These are phyloP conservation scores for Amphipyra tragopoginis DNA, from an alignment of 2,888 invertebrate species.

Conservation along the genomic window DNA sequence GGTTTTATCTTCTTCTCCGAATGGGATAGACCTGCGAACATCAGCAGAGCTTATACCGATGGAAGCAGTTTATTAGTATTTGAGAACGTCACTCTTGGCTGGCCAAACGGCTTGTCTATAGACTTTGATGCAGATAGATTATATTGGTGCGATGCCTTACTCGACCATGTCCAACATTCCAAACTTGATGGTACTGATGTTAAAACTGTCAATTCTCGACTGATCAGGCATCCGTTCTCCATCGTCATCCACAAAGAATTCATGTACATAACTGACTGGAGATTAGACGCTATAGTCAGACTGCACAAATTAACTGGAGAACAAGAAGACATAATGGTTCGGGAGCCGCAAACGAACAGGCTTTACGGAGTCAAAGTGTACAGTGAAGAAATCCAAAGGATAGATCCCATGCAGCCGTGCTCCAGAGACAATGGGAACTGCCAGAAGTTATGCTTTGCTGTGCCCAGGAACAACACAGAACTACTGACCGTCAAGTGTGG, in stretches of 20 bases:
- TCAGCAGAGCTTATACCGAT: conserved; percentile 97
- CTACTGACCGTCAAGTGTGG: conserved; percentile 93
- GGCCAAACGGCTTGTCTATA: conserved; percentile 99
- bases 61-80: conserved; percentile 96
- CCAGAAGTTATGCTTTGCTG: conserved; percentile 98
- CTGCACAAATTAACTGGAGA: conserved; percentile 97
- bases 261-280: conserved; percentile 99
- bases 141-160: conserved; percentile 99
- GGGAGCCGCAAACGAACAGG: conserved; percentile 97
- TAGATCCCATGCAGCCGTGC: conserved; percentile 94
- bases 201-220: conserved; percentile 95
- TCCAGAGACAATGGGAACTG: conserved; percentile 96
- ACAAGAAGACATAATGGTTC: conserved; percentile 95
- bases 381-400: conserved; percentile 93
- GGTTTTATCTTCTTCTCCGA: conserved; percentile 98
- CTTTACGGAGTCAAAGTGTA: conserved; percentile 97
- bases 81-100: conserved; percentile 97
- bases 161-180: conserved; percentile 98
- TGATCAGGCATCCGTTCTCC: conserved; percentile 97
- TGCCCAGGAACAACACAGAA: conserved; percentile 91
- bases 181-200: conserved; percentile 97
- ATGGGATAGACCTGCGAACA: conserved; percentile 99
- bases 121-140: conserved; percentile 96
- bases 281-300: conserved; percentile 97
- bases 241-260: conserved; percentile 97